phyloP scores from a whole-genome alignment of 2,888 invertebrate genomes.

The Phyllotreta striolata region DNA sequence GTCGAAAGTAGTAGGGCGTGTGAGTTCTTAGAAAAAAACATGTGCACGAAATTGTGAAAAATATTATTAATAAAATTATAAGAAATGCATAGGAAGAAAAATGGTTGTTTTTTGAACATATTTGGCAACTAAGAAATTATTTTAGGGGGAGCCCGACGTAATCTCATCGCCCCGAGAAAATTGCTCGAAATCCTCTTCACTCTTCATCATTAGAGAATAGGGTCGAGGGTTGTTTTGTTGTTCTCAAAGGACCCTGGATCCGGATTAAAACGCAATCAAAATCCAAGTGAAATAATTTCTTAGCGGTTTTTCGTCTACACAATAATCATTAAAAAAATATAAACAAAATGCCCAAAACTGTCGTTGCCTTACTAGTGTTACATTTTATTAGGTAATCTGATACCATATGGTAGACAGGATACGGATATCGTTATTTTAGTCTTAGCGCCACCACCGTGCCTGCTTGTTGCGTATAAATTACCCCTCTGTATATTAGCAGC shows the following conservation, averaged over 20 bases:
- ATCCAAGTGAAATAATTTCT: conserved; percentile 32
- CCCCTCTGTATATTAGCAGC: conserved; percentile 35
- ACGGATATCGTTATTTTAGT: conserved; percentile 43
- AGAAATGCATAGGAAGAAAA: too few relatives aligned
- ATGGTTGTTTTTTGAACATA: background rate
- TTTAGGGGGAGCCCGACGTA: conserved; percentile 27
- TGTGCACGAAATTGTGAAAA: too few relatives aligned
- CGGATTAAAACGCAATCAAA: conserved; percentile 35
- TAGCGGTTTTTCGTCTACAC: conserved; percentile 37
- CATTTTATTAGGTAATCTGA: conserved; percentile 25
- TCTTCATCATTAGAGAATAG: conserved; percentile 42
- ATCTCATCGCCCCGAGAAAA: conserved; percentile 41
- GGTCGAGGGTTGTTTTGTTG: conserved; percentile 28
- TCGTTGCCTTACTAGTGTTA: background rate
- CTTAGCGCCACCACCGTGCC: conserved; percentile 37
- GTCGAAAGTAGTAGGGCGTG: too few relatives aligned
- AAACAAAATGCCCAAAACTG: background rate
- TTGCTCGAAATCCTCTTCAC: conserved; percentile 35
- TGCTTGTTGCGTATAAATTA: conserved; percentile 33
- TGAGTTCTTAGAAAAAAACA: too few relatives aligned
- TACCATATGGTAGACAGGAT: conserved; percentile 42
- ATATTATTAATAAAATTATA: too few relatives aligned
- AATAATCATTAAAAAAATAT: background rate
- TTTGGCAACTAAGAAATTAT: conserved; percentile 20
- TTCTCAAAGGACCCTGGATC: conserved; percentile 34